Evolutionary conservation across 1,140 invertebrate species (phyloP), one percentile per base, ranked within the genome.

Genomic region (Nautilus pompilius): DNA sequence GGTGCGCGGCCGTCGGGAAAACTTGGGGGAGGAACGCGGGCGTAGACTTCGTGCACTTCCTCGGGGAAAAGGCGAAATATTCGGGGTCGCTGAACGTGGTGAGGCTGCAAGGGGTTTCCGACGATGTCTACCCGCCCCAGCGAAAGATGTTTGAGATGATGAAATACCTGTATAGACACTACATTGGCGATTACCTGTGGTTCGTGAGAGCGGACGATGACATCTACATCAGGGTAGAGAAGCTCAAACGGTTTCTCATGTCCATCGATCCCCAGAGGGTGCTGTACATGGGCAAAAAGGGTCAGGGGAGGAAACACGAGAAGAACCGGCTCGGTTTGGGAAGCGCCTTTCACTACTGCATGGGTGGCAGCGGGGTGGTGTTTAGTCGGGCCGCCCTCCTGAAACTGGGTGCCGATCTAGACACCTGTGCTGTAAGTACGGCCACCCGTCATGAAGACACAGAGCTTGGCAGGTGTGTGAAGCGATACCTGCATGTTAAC

Each of bases 71-170:
- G 17, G 22, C 90, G 72, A 85, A 57, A 17, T 13, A 53, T 53
- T 13, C 8, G 13, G 24, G 13, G 15, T 8, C 10, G 8, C 8
- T 59, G 20, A 84, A 93, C 0, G 77, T 96, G 51, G 88, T 96
- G 5, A 82, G 88, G 0, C 79, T 95, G 20, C 86, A 85, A 13
- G 89, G 88, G 4, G 93, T 96, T 0, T 22, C 49, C 10, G 93
- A 95, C 79, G 93, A 96, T 79, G 89, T 90, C 15, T 98, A 98
- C 84, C 96, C 96, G 24, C 96, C 96, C 0, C 96, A 98, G 78
- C 98, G 96, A 83, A 98, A 98, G 80, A 95, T 93, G 0, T 98
- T 98, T 76, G 87, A 94, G 68, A 98, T 98, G 96, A 85, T 98
- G 2, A 89, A 97, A 75, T 95, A 96, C 81, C 96, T 98, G 92